phyloP scores from a whole-genome alignment of 2,797 vertebrate species.

The Pangasius larnaudii region DNA sequence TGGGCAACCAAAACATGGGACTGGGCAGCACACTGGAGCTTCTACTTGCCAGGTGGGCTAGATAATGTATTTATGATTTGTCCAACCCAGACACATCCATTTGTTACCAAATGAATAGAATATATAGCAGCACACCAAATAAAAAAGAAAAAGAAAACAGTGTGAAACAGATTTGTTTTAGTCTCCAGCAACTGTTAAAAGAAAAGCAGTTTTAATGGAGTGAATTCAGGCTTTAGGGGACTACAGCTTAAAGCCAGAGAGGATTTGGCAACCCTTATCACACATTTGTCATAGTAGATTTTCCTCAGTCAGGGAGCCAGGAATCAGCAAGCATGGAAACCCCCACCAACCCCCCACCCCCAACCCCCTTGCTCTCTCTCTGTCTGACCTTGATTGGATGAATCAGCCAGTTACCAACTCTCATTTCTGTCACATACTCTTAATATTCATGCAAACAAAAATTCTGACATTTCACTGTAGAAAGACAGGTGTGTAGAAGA shows the following conservation, averaged over 20 bases:
- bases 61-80: not conserved
- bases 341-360: not conserved
- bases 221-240: conserved; percentile 4
- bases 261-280: conserved; percentile 29
- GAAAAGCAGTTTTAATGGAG: not conserved
- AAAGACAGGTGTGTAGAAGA: not conserved
- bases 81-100: not conserved
- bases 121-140: not conserved
- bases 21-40: not conserved
- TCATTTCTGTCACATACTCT: conserved; percentile 72
- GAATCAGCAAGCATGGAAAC: not conserved
- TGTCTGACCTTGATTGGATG: conserved; percentile 76
- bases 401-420: conserved; percentile 73
- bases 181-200: not conserved
- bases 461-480: conserved; percentile 12
- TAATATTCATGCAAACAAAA: conserved; percentile 51
- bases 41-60: not conserved
- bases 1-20: not conserved
- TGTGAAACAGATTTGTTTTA: not conserved
- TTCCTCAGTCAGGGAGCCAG: conserved; percentile 14
- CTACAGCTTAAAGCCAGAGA: conserved; percentile 11
- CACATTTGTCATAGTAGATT: conserved; percentile 19
- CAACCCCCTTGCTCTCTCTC: conserved; percentile 14
- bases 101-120: not conserved
- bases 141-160: not conserved